Evolutionary conservation across 2,797 vertebrate species (phyloP).

Genomic region (Rousettus madagascariensis): DNA sequence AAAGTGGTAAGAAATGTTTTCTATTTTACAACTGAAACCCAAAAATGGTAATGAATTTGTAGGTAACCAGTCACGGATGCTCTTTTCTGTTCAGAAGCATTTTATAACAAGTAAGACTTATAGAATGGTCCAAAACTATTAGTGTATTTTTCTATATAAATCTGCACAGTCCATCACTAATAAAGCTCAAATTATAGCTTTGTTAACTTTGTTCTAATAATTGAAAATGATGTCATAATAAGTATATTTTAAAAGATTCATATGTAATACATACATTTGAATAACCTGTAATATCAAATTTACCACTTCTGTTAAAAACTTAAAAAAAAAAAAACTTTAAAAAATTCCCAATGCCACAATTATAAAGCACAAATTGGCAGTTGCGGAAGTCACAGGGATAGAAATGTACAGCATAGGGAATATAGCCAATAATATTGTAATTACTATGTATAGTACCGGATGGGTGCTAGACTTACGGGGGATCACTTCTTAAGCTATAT

Average conservation of each 20-base stretch:
- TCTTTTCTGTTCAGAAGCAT: constrained; percentile 22
- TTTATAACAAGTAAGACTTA: neutral
- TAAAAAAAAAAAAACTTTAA: neutral
- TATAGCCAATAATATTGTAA: too few species aligned
- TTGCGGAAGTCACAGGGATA: too few species aligned
- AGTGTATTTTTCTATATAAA: neutral
- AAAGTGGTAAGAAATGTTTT: neutral
- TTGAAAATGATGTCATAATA: neutral
- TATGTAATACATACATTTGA: neutral
- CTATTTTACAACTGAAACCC: neutral
- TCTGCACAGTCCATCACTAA: neutral
- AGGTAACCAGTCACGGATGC: neutral
- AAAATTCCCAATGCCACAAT: neutral
- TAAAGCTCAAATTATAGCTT: neutral
- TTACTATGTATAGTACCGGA: too few species aligned
- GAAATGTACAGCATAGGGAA: too few species aligned
- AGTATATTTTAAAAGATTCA: neutral
- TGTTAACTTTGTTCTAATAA: neutral
- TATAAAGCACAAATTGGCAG: too few species aligned
- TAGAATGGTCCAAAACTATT: neutral
- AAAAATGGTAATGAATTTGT: neutral
- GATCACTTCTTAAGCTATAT: too few species aligned
- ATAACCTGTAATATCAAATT: neutral
- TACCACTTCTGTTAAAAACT: constrained; percentile 4
- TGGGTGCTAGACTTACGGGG: too few species aligned